A percentile compares a stretch with the other conserved stretches of the same genome.
Conservation (phyloP, 2,888 invertebrate species). For the Acronicta psi region DNA sequence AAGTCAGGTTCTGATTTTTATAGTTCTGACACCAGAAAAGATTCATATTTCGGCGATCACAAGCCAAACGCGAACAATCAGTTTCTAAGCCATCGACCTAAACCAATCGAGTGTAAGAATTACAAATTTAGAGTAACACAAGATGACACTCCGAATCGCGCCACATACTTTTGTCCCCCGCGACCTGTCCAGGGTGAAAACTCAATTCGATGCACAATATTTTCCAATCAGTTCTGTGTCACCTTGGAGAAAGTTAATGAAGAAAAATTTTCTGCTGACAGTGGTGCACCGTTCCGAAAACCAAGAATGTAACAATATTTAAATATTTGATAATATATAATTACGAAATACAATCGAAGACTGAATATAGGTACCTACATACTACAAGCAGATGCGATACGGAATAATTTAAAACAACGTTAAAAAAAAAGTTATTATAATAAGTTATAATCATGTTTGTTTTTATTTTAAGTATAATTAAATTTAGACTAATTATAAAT, state of each 20-base stretch:
- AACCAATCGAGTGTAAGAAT: slow-evolving; percentile 82
- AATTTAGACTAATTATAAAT: neutral
- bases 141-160: slow-evolving; percentile 69
- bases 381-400: neutral
- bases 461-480: neutral
- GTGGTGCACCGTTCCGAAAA: slow-evolving; percentile 70
- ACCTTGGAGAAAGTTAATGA: slow-evolving; percentile 77
- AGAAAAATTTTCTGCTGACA: slow-evolving; percentile 74
- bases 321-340: neutral
- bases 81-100: slow-evolving; percentile 39
- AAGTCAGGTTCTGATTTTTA: slow-evolving; percentile 63
- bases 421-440: too few relatives aligned
- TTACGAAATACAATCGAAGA: slow-evolving; percentile 22
- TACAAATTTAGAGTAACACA: slow-evolving; percentile 82
- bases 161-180: slow-evolving; percentile 81
- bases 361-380: slow-evolving; percentile 36
- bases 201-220: slow-evolving; percentile 77
- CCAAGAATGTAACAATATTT: slow-evolving; percentile 64
- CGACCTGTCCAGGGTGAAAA: slow-evolving; percentile 73
- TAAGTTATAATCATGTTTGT: neutral
- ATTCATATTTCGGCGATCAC: slow-evolving; percentile 44
- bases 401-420: slow-evolving; percentile 11
- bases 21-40: slow-evolving; percentile 63
- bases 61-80: slow-evolving; percentile 33
- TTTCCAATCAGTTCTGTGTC: slow-evolving; percentile 83